phyloP scores from a whole-genome alignment of 2,888 invertebrate genomes.

The Gisinianus flammeolus region DNA sequence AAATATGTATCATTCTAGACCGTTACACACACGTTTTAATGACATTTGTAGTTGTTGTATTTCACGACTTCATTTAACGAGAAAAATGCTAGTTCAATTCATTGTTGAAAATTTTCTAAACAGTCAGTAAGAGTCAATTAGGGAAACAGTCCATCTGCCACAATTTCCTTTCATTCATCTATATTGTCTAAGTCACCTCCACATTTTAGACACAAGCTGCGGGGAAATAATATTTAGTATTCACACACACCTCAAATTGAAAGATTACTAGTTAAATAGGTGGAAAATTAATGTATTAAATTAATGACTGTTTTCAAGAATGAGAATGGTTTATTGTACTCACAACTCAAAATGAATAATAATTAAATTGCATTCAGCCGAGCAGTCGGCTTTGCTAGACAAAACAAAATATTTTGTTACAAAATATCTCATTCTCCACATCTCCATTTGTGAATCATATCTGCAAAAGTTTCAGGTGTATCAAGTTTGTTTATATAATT shows the following conservation, averaged over 20 bases:
- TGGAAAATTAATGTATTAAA: too few species aligned
- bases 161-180: too few species aligned
- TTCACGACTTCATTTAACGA: neutral
- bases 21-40: neutral
- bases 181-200: too few species aligned
- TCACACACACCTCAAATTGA: too few species aligned
- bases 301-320: too few species aligned
- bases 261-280: too few species aligned
- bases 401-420: slow-evolving; percentile 39
- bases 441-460: neutral
- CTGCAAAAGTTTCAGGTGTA: slow-evolving; percentile 25
- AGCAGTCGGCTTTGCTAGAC: slow-evolving; percentile 37
- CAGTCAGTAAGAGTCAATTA: too few species aligned
- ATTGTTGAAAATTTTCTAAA: neutral
- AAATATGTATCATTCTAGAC: too few species aligned
- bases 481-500: slow-evolving; percentile 39
- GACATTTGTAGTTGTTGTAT: neutral
- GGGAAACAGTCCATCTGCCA: too few species aligned
- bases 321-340: too few species aligned
- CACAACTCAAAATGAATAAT: neutral
- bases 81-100: neutral
- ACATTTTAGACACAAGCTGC: too few species aligned
- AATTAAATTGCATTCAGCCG: slow-evolving; percentile 10
- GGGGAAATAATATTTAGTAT: too few species aligned
- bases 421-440: slow-evolving; percentile 27